phyloP scores from a whole-genome alignment of 2,113 vertebrate genomes.

The Sapajus apella region DNA sequence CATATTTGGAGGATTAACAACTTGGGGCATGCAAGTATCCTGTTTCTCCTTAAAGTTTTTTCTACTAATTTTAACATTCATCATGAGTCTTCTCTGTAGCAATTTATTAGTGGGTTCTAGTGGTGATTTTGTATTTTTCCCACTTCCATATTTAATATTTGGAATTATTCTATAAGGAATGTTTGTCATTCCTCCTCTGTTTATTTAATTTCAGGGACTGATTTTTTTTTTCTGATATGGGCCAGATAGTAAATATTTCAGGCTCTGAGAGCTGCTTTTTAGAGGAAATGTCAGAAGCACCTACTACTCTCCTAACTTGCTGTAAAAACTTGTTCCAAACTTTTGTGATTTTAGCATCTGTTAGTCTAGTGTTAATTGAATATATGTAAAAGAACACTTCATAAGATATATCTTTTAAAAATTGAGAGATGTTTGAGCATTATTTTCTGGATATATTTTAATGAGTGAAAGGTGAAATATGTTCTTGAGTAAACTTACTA shows the following conservation, averaged over 20 bases:
- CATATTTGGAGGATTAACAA: not conserved
- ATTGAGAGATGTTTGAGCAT: not conserved
- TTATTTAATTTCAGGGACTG: not conserved
- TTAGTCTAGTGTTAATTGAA: not conserved
- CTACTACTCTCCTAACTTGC: not conserved
- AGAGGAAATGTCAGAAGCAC: not conserved
- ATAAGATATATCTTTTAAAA: not conserved
- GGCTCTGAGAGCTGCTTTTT: not conserved
- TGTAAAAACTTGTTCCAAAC: not conserved
- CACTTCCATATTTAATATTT: slow-evolving; percentile 7
- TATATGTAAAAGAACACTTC: not conserved
- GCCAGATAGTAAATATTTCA: not conserved
- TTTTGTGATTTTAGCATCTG: not conserved
- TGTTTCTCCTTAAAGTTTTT: slow-evolving; percentile 10
- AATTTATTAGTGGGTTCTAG: not conserved
- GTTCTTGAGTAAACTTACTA: not conserved
- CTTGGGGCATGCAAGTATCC: not conserved
- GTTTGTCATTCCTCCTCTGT: not conserved
- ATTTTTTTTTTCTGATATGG: not conserved
- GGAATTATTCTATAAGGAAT: not conserved
- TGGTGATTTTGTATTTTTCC: not conserved
- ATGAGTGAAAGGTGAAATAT: not conserved
- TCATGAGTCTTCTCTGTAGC: not conserved
- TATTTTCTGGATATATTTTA: slow-evolving; percentile 16
- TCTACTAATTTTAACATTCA: not conserved